Base-by-base conservation (phyloP, 2,797 vertebrate genomes). In the Oreochromis mossambicus region DNA sequence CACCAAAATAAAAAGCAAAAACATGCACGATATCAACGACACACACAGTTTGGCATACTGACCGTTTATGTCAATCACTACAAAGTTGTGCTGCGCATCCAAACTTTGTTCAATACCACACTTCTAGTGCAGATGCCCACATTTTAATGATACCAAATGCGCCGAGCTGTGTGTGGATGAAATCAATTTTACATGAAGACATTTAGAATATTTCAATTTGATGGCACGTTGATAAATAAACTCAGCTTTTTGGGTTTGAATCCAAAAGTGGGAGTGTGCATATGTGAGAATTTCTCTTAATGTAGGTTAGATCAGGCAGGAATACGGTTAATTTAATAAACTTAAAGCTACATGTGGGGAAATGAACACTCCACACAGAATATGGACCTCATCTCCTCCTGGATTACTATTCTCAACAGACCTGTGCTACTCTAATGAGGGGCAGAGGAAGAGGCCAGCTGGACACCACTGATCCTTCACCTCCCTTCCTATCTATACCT, bases 341-440 rank as follows among this genome's bases (percentile, higher is more conserved):
- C 15, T 38, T 50, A 38, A 32, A 52, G 26, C 21, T 46, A 43
- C 68, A 56, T 26, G 32, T 38, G n/a, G 48, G n/a, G 2, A 80
- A 80, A 54, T 55, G 38, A 81, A 81, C 21, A 34, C 55, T 32
- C 12, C 13, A 83, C 36, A 80, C 36, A 43, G 36, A 75, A 75
- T 75, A 32, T 50, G 68, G 61, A 68, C 34, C 29, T 29, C 24
- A 21, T 85, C 70, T 84, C 79, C 76, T 81, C 52, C 78, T 58
- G 88, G 89, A 92, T 94, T 93, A 93, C 91, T 81, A 94, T 95
- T 94, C 85, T 63, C 76, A 76, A 86, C 87, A 87, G 90, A 89
- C 89, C 80, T 83, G 70, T 85, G 93, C 91, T 87, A 87, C 84
- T 94, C 89, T 96, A 96, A 95, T 94, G 93, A 96, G 92, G 81